Evolutionary conservation across 1,140 invertebrate genomes (phyloP), one percentile per base, ranked within the genome.

Genomic region (Solenopsis invicta): DNA sequence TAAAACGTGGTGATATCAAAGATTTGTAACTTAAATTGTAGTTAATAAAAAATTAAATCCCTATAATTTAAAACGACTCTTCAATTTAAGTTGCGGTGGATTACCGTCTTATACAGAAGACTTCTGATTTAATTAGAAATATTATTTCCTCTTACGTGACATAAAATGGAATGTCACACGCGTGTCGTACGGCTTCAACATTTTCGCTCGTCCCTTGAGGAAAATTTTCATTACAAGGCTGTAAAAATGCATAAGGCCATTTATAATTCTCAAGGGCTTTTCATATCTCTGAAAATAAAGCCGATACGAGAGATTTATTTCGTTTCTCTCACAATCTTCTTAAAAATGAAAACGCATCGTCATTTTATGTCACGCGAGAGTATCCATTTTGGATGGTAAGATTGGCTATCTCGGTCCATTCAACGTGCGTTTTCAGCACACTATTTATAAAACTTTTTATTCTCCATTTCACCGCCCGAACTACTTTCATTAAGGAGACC

Each of bases 241-340:
- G 69, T 75, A 84, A 84, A 75, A 84, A 84, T 74, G 67, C 80
- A 84, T 84, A 54, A 75, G 41, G 24, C 29, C 80, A 61, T 84
- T 74, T 62, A 61, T 61, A 84, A 84, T 74, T 6, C 69, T 84
- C 80, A 61, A 74, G 80, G 80, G 18, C 54, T 61, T 45, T 34
- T 61, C 41, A 48, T 74, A 82, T 61, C 54, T 62, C 69, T 84
- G 69, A 75, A 75, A 84, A 84, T 75, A 62, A 84, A 75, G 41
- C 21, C 29, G 61, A 69, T 80, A 66, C 61, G 77, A 24, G 77
- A 80, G 48, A 80, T 80, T 80, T 80, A 52, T 34, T 45, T n/a
- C 62, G 24, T 64, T 64, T 64, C n/a, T 5, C 29, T 54, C 24
- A 54, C 62, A 34, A 67, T 80, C n/a, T 80, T 69, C 45, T 80